phyloP scores from a whole-genome alignment of 2,888 invertebrate species.

The Biston betularia region DNA sequence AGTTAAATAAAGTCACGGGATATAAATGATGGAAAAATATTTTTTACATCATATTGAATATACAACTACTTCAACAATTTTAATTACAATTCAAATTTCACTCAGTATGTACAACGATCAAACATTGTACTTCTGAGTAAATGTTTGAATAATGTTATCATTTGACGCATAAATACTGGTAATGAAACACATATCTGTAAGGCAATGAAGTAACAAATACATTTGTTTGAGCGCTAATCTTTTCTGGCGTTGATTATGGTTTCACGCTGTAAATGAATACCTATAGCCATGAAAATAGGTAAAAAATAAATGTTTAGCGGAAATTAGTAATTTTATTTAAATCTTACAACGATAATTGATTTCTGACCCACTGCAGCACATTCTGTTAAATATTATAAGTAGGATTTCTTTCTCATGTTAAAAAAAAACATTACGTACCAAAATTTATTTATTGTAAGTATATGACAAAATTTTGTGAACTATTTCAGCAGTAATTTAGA shows the following conservation, averaged over 20 bases:
- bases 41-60: too few relatives aligned
- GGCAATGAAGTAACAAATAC: slow-evolving; percentile 51
- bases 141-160: slow-evolving; percentile 37
- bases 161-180: slow-evolving; percentile 43
- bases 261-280: neutral
- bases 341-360: too few relatives aligned
- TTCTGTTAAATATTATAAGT: too few relatives aligned
- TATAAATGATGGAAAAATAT: too few relatives aligned
- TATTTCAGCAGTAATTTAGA: too few relatives aligned
- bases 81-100: neutral
- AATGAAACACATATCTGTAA: slow-evolving; percentile 39
- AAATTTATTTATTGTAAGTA: too few relatives aligned
- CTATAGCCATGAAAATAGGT: neutral
- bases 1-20: too few relatives aligned
- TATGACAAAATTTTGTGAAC: too few relatives aligned
- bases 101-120: neutral
- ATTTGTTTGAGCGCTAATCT: slow-evolving; percentile 17
- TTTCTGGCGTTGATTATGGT: neutral
- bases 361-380: too few relatives aligned
- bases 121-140: slow-evolving; percentile 19
- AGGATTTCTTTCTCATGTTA: too few relatives aligned
- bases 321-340: too few relatives aligned
- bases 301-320: neutral
- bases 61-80: neutral
- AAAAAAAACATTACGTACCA: too few relatives aligned